Evolutionary conservation across 2,797 vertebrate genomes (phyloP).

Genomic region (Carcharodon carcharias): DNA sequence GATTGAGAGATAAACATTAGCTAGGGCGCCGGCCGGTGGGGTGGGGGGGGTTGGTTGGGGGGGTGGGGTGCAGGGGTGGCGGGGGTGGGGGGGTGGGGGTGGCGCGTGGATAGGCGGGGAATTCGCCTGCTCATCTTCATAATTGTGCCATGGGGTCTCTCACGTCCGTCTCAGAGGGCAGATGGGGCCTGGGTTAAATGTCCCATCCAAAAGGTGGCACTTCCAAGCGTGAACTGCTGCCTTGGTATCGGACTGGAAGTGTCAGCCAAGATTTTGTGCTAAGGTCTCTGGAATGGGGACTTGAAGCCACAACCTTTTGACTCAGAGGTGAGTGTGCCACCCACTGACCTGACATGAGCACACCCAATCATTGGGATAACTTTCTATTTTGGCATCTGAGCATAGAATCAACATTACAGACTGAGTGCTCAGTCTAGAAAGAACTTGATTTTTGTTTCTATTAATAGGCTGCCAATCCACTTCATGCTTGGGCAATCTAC

Average conservation of each 20-base stretch:
- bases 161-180: too few species aligned
- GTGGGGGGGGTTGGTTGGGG: too few species aligned
- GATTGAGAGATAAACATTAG: not conserved
- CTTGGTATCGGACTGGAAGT: too few species aligned
- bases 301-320: not conserved
- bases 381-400: not conserved
- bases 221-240: not conserved
- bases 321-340: not conserved
- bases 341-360: not conserved
- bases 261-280: too few species aligned
- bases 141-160: too few species aligned
- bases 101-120: too few species aligned
- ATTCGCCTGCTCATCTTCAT: not conserved
- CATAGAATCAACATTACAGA: not conserved
- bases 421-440: not conserved
- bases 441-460: not conserved
- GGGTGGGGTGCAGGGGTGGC: too few species aligned
- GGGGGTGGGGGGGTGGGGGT: not conserved
- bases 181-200: too few species aligned
- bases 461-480: not conserved
- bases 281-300: too few species aligned
- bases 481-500: not conserved
- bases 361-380: not conserved
- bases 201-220: not conserved
- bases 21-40: not conserved